Evolutionary conservation across 2,888 invertebrate species (phyloP), one percentile per base, ranked within the genome.

Genomic region (Auanema sp.): DNA sequence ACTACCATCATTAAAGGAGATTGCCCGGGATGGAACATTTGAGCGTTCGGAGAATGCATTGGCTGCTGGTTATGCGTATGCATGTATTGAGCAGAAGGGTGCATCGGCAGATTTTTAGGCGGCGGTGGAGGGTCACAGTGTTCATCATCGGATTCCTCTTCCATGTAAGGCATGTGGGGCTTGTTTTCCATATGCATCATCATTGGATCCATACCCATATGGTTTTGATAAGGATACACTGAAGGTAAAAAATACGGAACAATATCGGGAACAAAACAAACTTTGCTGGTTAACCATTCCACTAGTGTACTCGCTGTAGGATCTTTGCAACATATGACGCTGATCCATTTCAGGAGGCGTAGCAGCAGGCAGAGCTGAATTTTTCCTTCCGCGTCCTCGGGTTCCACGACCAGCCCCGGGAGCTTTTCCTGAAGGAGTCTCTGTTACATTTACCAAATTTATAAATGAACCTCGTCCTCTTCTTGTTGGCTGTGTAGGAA

Each of bases 71-170:
- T 3, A 33, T 33, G 33, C 8, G 4, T 8, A 33, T 33, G 33
- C 33, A 33, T 33, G 33, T 33, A 33, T 33, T 33, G 33, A 5
- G 33, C 33, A 3, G 33, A 33, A 33, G 33, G 33, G 33, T 33
- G 33, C 33, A 33, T 33, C 8, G 33, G 33, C 33, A 53, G 18
- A 14, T 60, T 62, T 43, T 72, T 69, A 2, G 72, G 72, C 21
- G 68, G 72, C 10, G 66, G 68, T 5, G 72, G 72, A 1, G 72
- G 72, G 61, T 72, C 72, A 44, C 65, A 69, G 18, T 65, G 66
- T 25, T 62, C 62, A 21, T 72, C 72, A 43, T 69, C 69, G 52
- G 63, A n/a, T 54, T 65, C 65, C 2, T 58, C 58, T 24, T 62
- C 57, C 18, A 40, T 18, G 3, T 50, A 21, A 2, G 62, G 62